A percentile compares a stretch with the other conserved stretches of the same genome.
Evolutionary conservation across 64 coral and sea anemone species (phyloP).

Genomic region (Trachythela sp.): DNA sequence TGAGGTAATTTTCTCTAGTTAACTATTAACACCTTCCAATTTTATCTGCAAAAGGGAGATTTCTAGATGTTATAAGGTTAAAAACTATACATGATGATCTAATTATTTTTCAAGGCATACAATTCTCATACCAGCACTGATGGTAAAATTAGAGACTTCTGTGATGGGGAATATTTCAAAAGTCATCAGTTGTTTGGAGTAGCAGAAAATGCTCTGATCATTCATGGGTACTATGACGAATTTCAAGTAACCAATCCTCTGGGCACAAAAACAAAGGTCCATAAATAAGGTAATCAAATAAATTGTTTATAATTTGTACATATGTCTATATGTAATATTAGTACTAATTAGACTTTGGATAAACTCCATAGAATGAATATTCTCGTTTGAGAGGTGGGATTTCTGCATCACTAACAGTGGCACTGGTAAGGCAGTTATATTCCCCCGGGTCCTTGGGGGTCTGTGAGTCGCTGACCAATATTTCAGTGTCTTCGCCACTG

Average conservation of each 20-base stretch:
- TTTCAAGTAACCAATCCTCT: constrained; percentile 41
- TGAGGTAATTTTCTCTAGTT: too few relatives aligned
- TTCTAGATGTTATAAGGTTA: background rate
- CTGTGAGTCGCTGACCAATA: background rate
- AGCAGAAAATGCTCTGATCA: background rate
- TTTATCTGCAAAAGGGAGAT: background rate
- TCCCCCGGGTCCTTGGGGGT: too few relatives aligned
- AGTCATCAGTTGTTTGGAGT: constrained; percentile 17
- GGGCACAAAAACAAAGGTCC: constrained; percentile 16
- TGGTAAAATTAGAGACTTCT: constrained; percentile 16
- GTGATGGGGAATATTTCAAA: constrained; percentile 36
- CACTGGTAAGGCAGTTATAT: background rate
- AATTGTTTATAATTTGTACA: background rate
- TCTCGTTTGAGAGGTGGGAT: background rate
- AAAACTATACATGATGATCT: background rate
- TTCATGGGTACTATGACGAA: constrained; percentile 47
- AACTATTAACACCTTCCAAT: too few relatives aligned
- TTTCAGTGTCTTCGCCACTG: background rate
- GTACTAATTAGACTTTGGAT: background rate
- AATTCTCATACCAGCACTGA: constrained; percentile 31
- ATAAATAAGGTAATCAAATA: constrained; percentile 17
- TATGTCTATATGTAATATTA: background rate
- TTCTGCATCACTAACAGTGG: background rate
- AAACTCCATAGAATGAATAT: background rate
- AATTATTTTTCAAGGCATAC: background rate